Base-by-base conservation (phyloP, 2,113 vertebrate species). In the Sphyrna mokarran region DNA sequence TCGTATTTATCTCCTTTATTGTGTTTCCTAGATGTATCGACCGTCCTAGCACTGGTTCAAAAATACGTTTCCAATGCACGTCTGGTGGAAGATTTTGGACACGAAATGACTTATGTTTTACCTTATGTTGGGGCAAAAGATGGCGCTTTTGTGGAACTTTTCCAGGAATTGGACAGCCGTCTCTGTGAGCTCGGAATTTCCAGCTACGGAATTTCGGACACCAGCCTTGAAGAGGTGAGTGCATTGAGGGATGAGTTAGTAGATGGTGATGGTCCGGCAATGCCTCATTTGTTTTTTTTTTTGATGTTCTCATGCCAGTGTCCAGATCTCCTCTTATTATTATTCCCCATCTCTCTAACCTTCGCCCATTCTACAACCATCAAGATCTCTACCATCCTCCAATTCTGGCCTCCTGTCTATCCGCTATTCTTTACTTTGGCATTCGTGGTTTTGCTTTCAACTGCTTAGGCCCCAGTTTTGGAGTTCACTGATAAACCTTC, bases 161-260 rank as follows among this genome's bases (percentile, higher is more conserved):
- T 99, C 96, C 96, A 7, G 0, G 97, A 98, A 95, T 97, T 99
- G 96, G 98, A 99, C 0, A 54, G 87, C 1, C 97, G 13, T 29
- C 97, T 98, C 96, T 91, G 22, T 0, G 98, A 98, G 0, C 96
- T 99, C 95, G 98, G 98, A 66, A 96, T 99, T 90, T 96, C 97
- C 26, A 97, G 98, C 97, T 99, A 98, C 0, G 98, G 98, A 61
- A 97, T 99, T 96, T 98, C 98, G 0, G 98, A 99, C 97, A 98
- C 98, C 96, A 98, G 98, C 13, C 97, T 99, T 61, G 98, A 99
- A 96, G 98, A 99, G 98, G 98, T 98, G 94, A 96, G 96, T 0
- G 26, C 7, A 40, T 0, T 1, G 61, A 10, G 61, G 89, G 63
- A n/a, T 2, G 16, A 6, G 14, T 16, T n/a, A 22, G 33, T 3